Percentiles rank a stretch among this genome's conserved stretches.
These are phyloP conservation scores for Drosophila nasuta DNA, from an alignment of 1,140 invertebrate genomes.

Conservation along the genomic window DNA sequence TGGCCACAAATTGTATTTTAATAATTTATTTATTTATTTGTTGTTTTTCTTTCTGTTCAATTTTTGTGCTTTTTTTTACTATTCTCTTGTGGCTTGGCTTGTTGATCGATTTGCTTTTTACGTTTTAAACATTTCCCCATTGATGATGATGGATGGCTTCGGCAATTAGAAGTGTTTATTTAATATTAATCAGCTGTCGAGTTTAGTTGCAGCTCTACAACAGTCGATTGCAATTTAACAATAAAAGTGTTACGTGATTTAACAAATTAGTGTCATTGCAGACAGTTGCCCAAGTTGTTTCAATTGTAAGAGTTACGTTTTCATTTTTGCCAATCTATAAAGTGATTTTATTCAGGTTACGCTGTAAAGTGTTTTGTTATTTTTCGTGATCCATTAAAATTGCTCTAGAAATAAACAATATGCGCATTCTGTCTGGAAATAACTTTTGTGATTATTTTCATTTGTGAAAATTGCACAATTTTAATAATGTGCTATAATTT, in stretches of 20 bases:
- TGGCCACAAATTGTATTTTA: not conserved
- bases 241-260: not conserved
- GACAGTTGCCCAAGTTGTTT: not conserved
- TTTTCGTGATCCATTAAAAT: not conserved
- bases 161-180: constrained; percentile 26
- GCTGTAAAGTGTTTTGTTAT: not conserved
- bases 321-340: not conserved
- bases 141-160: constrained; percentile 4
- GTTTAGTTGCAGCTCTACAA: not conserved
- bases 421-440: not conserved
- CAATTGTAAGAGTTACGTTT: constrained; percentile 1
- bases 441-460: not conserved
- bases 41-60: constrained; percentile 10
- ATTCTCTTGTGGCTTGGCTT: constrained; percentile 5
- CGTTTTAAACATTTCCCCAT: constrained; percentile 12
- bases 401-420: not conserved
- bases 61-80: not conserved
- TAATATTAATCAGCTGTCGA: constrained; percentile 11
- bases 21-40: constrained; percentile 9
- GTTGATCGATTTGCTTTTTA: constrained; percentile 31
- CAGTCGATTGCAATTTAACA: no score
- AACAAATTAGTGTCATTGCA: not conserved
- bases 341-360: not conserved
- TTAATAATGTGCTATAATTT: not conserved
- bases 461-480: not conserved